These are phyloP conservation scores for Cataglyphis hispanica DNA, from an alignment of 1,140 invertebrate genomes.

Conservation along the genomic window DNA sequence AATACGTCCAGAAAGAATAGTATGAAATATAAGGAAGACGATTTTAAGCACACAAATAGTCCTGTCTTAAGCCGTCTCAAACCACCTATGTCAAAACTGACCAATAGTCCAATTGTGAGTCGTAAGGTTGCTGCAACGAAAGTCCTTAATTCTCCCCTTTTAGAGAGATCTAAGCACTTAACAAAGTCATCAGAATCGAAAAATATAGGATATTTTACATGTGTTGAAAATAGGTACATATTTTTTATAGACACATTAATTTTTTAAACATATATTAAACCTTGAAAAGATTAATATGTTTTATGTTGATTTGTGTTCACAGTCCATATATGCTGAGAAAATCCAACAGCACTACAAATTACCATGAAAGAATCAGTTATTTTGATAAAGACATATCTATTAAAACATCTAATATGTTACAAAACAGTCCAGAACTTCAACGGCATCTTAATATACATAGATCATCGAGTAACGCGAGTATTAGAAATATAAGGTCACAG, in stretches of 20 bases:
- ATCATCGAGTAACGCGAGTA: constrained; percentile 79
- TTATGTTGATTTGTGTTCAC: constrained; percentile 22
- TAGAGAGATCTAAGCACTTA: constrained; percentile 76
- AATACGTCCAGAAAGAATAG: constrained; percentile 79
- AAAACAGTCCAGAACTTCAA: constrained; percentile 74
- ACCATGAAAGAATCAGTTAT: constrained; percentile 71
- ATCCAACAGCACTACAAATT: constrained; percentile 79
- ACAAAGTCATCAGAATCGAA: constrained; percentile 74
- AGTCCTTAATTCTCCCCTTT: constrained; percentile 73
- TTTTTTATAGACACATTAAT: not conserved
- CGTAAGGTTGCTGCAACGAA: constrained; percentile 73
- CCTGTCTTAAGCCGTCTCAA: constrained; percentile 77
- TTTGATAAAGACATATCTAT: constrained; percentile 68
- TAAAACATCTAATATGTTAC: constrained; percentile 60
- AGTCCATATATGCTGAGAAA: constrained; percentile 81
- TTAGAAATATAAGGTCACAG: constrained; percentile 76
- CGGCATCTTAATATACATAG: constrained; percentile 76
- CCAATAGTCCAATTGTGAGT: constrained; percentile 78
- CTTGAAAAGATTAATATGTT: not conserved
- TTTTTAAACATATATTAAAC: not conserved
- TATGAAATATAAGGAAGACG: constrained; percentile 72
- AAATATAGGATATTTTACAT: constrained; percentile 80
- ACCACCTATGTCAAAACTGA: constrained; percentile 78
- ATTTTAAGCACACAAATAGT: constrained; percentile 77
- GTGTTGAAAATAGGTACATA: constrained; percentile 77